A percentile compares a stretch with the other conserved stretches of the same genome.
Evolutionary conservation across 2,113 vertebrate genomes (phyloP).

Genomic region (Coptodon bakossiorum): DNA sequence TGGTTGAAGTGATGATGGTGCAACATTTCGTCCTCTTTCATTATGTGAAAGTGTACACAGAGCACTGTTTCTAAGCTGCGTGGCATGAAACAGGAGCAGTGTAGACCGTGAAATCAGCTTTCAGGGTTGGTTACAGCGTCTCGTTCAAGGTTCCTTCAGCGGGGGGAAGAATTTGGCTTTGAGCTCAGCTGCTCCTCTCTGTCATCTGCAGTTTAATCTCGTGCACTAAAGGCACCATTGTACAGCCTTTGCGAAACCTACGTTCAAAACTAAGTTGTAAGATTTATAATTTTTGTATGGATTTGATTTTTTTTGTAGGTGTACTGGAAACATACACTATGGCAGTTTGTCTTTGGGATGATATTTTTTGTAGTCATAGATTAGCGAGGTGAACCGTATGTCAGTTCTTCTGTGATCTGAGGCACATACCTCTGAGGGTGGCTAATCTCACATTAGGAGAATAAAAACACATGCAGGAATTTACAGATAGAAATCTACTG

Average conservation of each 20-base stretch:
- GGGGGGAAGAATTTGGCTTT: background rate
- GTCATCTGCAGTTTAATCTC: background rate
- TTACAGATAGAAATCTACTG: background rate
- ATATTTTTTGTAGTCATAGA: conserved; percentile 2
- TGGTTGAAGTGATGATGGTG: background rate
- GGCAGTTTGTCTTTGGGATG: background rate
- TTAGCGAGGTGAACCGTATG: background rate
- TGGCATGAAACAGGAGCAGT: background rate
- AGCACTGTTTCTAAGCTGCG: background rate
- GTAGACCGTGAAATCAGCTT: background rate
- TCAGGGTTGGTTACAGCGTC: background rate
- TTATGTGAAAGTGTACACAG: background rate
- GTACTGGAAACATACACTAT: background rate
- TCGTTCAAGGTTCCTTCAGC: background rate
- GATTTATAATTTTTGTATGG: background rate
- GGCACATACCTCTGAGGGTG: background rate
- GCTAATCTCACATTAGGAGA: background rate
- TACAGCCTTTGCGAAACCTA: background rate
- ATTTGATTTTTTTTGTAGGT: background rate
- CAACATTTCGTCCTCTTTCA: background rate
- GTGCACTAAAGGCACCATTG: background rate
- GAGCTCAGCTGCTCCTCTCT: background rate
- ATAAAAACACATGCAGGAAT: background rate
- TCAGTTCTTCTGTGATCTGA: background rate
- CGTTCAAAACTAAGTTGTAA: background rate